phyloP scores from a whole-genome alignment of 2,113 vertebrate genomes.

The Thomomys bottae region DNA sequence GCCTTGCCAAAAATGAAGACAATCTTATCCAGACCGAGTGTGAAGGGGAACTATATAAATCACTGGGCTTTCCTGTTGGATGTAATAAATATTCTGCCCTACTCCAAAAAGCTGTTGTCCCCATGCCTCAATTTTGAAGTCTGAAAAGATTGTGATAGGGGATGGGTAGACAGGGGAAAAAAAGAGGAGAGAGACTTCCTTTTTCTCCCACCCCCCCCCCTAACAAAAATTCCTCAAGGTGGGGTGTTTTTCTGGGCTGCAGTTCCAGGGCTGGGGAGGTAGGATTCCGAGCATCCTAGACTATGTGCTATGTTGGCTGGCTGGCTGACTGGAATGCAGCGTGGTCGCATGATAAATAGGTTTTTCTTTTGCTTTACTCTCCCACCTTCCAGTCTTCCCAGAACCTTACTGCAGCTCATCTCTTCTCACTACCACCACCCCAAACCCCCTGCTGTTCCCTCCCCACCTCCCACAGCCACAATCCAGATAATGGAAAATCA shows the following conservation, averaged over 20 bases:
- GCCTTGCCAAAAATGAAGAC: conserved; percentile 44
- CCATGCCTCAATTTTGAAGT: conserved; percentile 21
- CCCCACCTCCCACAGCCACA: not conserved
- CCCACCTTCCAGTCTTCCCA: conserved; percentile 40
- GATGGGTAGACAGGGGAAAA: not conserved
- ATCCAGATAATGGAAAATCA: conserved; percentile 43
- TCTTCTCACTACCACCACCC: conserved; percentile 21
- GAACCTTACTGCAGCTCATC: conserved; percentile 56
- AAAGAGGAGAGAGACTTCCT: conserved; percentile 30
- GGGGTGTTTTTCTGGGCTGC: not conserved
- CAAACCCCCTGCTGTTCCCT: not conserved
- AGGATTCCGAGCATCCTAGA: not conserved
- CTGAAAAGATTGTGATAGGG: conserved; percentile 38
- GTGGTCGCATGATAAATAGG: conserved; percentile 33
- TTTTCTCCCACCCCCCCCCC: not conserved
- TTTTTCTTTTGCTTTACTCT: conserved; percentile 16
- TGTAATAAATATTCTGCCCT: conserved; percentile 6
- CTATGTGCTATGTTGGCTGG: conserved; percentile 39
- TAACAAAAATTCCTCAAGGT: conserved; percentile 48
- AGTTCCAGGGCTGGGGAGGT: conserved; percentile 24
- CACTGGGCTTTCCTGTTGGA: conserved; percentile 39
- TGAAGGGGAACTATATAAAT: conserved; percentile 50
- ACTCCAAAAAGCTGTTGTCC: conserved; percentile 25
- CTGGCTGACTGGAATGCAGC: conserved; percentile 38
- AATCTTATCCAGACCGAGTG: conserved; percentile 44